These are phyloP conservation scores for Amblyopsis hoosieri DNA, from an alignment of 2,797 vertebrate genomes.

Conservation along the genomic window DNA sequence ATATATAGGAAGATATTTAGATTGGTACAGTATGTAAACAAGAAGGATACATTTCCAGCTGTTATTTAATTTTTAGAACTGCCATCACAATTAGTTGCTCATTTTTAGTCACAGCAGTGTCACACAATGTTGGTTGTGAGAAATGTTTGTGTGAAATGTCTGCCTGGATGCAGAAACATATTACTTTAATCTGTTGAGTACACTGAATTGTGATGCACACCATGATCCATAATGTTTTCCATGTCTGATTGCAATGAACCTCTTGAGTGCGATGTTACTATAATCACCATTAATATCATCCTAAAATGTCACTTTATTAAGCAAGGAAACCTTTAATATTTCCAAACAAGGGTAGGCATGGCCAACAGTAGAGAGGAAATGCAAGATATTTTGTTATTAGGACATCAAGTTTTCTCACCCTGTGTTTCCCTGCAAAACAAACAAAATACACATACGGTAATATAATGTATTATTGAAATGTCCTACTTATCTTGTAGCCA, in stretches of 20 bases:
- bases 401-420: slow-evolving; percentile 39
- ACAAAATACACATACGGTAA: no score
- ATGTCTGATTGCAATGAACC: slow-evolving; percentile 55
- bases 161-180: slow-evolving; percentile 43
- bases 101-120: slow-evolving; percentile 20
- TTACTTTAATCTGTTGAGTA: slow-evolving; percentile 56
- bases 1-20: no score
- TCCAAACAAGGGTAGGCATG: slow-evolving; percentile 49
- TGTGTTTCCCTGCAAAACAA: slow-evolving; percentile 44
- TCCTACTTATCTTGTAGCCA: slow-evolving; percentile 53
- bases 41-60: slow-evolving; percentile 34
- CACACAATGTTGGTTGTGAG: slow-evolving; percentile 12
- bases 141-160: slow-evolving; percentile 25
- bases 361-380: slow-evolving; percentile 60
- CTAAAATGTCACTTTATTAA: slow-evolving; percentile 69
- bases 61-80: slow-evolving; percentile 40
- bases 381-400: slow-evolving; percentile 50
- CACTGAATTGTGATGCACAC: slow-evolving; percentile 46
- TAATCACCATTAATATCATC: slow-evolving; percentile 67
- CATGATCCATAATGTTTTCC: slow-evolving; percentile 54
- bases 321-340: slow-evolving; percentile 53
- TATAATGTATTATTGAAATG: slow-evolving; percentile 72
- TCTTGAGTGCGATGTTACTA: slow-evolving; percentile 49
- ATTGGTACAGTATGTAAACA: slow-evolving; percentile 41
- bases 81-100: slow-evolving; percentile 36